A percentile compares a stretch with the other conserved stretches of the same genome.
phyloP scores from a whole-genome alignment of 2,797 vertebrate genomes.

The Ceyx erithaca region DNA sequence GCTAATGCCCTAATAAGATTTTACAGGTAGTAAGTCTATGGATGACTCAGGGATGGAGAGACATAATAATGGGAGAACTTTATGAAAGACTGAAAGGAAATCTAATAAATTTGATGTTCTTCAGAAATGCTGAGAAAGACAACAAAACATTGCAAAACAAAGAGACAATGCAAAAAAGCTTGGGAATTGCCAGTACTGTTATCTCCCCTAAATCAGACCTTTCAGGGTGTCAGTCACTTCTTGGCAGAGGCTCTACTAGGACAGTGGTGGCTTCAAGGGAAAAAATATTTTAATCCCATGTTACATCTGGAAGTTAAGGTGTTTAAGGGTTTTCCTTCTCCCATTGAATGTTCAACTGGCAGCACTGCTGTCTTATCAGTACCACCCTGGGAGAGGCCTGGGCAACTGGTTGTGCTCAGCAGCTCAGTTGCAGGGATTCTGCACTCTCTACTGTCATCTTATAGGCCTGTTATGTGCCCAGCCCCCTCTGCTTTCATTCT shows the following conservation, averaged over 20 bases:
- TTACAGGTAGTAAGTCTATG: background rate
- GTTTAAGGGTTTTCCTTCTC: background rate
- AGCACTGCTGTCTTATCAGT: background rate
- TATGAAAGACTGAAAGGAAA: conserved; percentile 14
- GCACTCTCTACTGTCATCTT: background rate
- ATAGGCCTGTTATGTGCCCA: accelerated
- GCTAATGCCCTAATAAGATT: conserved; percentile 44
- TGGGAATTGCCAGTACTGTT: background rate
- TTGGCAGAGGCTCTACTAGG: background rate
- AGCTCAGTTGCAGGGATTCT: background rate
- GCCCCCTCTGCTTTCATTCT: background rate
- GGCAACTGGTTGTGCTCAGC: background rate
- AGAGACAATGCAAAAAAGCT: background rate
- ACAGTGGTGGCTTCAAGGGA: background rate
- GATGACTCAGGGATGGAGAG: background rate
- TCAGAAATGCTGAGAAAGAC: conserved; percentile 1
- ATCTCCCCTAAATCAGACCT: background rate
- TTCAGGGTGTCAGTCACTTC: background rate
- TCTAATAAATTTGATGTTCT: background rate
- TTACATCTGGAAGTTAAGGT: background rate
- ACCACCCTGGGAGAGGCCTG: background rate
- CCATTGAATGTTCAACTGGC: background rate
- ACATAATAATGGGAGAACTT: background rate
- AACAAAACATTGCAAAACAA: background rate
- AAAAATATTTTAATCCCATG: accelerated